Base-by-base conservation (phyloP, 2,113 vertebrate species). In the Tyrannus savana region DNA sequence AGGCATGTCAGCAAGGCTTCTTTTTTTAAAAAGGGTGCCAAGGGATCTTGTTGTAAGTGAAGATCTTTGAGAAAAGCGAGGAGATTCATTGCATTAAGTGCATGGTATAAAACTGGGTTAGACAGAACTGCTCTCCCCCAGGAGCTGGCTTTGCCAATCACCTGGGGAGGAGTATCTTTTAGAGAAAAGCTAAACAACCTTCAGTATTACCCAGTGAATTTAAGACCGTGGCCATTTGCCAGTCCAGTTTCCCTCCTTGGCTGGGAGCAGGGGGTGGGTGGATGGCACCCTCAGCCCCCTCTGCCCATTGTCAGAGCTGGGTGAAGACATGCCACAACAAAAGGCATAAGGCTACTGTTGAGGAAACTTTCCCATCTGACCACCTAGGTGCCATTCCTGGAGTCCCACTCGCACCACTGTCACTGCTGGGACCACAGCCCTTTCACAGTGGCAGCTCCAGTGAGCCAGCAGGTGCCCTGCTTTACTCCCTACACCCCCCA, bases 21-120 rank as follows among this genome's bases (percentile, higher is more conserved):
- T 85, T 39, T 58, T 81, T 79, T 73, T 22, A 68, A 92, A 74
- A 66, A 56, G 37, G 28, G 66, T 95, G 92, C 80, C 92, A 93
- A 84, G 89, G 86, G 80, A 95, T 86, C 86, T 92, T 89, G 59
- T 84, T 89, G 88, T 88, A 69, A 94, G 78, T 39, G 85, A 94
- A 69, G 94, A 89, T 76, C 90, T 82, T 28, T 49, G 60, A 82
- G 71, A 55, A 91, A 76, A 93, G 75, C 3, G 28, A 81, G 39
- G 68, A 92, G 86, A 84, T 85, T 84, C 52, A 27, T 78, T 88
- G 75, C 84, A 80, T 90, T 81, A 87, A 90, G 64, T 87, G 76
- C 39, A 21, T 2, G 22, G 30, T 84, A 4, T 21, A 22, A 71
- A 96, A 96, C 56, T 93, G 85, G 85, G 85, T 95, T 94, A 95